Evolutionary conservation across 2,797 vertebrate species (phyloP).

Genomic region (Phataginus tetradactyla): DNA sequence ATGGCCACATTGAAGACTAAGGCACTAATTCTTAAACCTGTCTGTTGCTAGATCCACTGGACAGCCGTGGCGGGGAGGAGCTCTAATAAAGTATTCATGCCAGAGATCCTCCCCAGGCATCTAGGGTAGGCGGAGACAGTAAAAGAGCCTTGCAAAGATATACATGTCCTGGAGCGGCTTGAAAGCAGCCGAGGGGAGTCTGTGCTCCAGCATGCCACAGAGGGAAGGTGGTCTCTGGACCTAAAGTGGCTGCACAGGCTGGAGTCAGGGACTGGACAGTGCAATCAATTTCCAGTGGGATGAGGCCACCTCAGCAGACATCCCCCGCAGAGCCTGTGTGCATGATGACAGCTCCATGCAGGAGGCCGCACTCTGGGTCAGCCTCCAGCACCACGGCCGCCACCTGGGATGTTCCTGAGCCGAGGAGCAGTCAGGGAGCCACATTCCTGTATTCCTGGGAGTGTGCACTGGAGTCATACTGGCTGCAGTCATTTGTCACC

Average conservation of each 20-base stretch:
- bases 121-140: too few relatives aligned
- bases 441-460: accelerated
- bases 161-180: accelerated
- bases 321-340: accelerated
- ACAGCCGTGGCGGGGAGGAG: accelerated
- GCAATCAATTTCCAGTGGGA: neutral
- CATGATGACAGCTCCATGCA: neutral
- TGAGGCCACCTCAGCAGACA: neutral
- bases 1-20: neutral
- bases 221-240: accelerated
- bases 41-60: too few relatives aligned
- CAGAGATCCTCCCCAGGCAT: too few relatives aligned
- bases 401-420: neutral
- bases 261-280: neutral
- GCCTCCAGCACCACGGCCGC: too few relatives aligned
- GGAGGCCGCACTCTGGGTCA: too few relatives aligned
- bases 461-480: neutral
- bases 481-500: accelerated
- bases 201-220: neutral
- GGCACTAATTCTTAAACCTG: neutral
- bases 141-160: neutral
- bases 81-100: neutral
- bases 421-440: neutral
- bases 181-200: neutral
- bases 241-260: accelerated